Percentiles rank a stretch among this genome's conserved stretches.
Evolutionary conservation across 2,888 invertebrate genomes (phyloP).

Genomic region (Thymelicus lineola): DNA sequence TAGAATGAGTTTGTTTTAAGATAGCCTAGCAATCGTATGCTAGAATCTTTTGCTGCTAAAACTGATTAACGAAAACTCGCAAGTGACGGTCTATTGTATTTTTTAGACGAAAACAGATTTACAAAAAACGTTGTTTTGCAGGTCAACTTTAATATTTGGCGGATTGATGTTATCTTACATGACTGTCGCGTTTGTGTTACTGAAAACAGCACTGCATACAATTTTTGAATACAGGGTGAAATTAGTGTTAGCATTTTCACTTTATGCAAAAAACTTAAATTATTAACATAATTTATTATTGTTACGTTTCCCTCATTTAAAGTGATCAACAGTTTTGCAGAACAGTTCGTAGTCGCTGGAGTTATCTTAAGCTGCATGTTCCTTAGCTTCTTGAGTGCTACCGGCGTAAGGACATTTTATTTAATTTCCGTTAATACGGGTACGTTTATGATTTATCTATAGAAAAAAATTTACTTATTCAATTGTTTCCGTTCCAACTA

Average conservation of each 20-base stretch:
- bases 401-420: conserved; percentile 56
- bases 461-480: background rate
- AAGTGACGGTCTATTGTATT: background rate
- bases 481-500: background rate
- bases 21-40: no score
- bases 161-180: conserved; percentile 70
- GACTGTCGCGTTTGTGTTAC: conserved; percentile 60
- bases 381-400: conserved; percentile 64
- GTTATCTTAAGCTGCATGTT: conserved; percentile 63
- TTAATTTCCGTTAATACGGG: background rate
- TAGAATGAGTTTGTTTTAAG: no score
- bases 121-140: conserved; percentile 46
- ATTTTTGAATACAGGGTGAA: conserved; percentile 77
- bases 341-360: conserved; percentile 63
- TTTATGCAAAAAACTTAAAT: conserved; percentile 32
- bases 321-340: conserved; percentile 60
- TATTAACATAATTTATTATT: background rate
- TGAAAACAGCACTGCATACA: conserved; percentile 72
- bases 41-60: no score
- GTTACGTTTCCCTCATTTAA: background rate
- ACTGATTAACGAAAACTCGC: no score
- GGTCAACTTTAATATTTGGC: conserved; percentile 66
- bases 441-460: no score
- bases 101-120: no score
- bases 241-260: conserved; percentile 64